Evolutionary conservation across 2,113 vertebrate species (phyloP).

Genomic region (Salvelinus alpinus): DNA sequence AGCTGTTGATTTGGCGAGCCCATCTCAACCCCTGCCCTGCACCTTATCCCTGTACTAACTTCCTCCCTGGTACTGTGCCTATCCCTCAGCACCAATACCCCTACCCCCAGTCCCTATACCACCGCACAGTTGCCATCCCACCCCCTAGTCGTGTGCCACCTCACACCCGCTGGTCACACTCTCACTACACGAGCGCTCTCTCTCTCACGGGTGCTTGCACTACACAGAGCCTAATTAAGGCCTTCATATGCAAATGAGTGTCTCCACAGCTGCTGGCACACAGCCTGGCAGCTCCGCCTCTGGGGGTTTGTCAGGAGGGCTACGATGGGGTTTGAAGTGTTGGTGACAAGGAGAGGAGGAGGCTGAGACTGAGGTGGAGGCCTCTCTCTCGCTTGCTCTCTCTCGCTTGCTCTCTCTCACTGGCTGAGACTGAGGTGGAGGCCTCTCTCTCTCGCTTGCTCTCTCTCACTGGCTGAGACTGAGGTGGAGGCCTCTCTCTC

Average conservation of each 20-base stretch:
- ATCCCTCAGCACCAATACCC: neutral
- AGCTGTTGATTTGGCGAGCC: slow-evolving; percentile 45
- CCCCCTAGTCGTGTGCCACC: slow-evolving; percentile 21
- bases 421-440: too few species aligned
- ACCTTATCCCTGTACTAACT: slow-evolving; percentile 54
- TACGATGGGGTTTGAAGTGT: slow-evolving; percentile 28
- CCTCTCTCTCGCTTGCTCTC: too few species aligned
- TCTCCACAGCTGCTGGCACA: slow-evolving; percentile 79
- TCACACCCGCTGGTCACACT: slow-evolving; percentile 81
- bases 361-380: neutral
- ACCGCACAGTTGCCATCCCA: neutral
- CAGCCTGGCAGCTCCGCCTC: slow-evolving; percentile 74
- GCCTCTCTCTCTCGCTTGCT: too few species aligned
- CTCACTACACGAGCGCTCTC: slow-evolving; percentile 81
- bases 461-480: too few species aligned
- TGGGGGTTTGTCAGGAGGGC: slow-evolving; percentile 61
- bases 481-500: too few species aligned
- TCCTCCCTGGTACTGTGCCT: too few species aligned
- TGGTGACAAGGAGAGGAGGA: neutral
- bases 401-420: too few species aligned
- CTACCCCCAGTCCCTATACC: neutral
- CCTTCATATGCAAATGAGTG: slow-evolving; percentile 95
- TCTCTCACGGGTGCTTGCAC: slow-evolving; percentile 82
- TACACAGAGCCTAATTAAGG: slow-evolving; percentile 86
- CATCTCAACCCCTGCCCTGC: slow-evolving; percentile 60